A percentile compares a stretch with the other conserved stretches of the same genome.
phyloP scores from a whole-genome alignment of 2,888 invertebrate genomes.

The Osedax fenrisi region DNA sequence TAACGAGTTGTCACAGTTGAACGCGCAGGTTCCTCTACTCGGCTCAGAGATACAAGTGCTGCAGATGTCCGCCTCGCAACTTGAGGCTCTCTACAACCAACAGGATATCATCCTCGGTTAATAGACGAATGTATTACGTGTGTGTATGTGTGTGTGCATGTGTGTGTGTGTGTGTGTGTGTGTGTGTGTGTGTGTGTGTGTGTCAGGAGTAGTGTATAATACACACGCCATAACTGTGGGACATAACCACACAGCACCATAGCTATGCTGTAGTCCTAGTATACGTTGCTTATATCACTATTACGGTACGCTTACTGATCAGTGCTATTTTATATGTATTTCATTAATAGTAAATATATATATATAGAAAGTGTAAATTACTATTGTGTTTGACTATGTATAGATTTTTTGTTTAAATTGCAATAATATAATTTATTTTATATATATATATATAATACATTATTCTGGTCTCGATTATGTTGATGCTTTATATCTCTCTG shows the following conservation, averaged over 20 bases:
- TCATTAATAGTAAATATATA: no score
- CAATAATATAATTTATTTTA: no score
- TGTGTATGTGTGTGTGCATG: neutral
- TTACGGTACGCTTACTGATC: no score
- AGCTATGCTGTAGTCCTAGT: neutral
- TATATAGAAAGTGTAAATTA: no score
- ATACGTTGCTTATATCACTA: neutral
- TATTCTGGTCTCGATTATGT: no score
- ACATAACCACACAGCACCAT: neutral
- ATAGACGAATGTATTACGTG: slow-evolving; percentile 17
- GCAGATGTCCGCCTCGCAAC: slow-evolving; percentile 46
- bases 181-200: neutral
- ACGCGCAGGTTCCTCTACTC: slow-evolving; percentile 44
- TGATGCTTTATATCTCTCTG: no score
- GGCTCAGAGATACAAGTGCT: slow-evolving; percentile 44
- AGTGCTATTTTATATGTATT: no score
- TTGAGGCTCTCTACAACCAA: slow-evolving; percentile 50
- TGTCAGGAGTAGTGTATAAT: neutral
- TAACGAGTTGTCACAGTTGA: slow-evolving; percentile 47
- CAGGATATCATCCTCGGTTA: slow-evolving; percentile 52
- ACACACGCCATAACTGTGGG: neutral
- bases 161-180: neutral
- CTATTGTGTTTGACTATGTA: no score
- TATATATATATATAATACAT: no score
- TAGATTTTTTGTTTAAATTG: no score